Base-by-base conservation (phyloP, 2,797 vertebrate genomes). In the Podargus strigoides region DNA sequence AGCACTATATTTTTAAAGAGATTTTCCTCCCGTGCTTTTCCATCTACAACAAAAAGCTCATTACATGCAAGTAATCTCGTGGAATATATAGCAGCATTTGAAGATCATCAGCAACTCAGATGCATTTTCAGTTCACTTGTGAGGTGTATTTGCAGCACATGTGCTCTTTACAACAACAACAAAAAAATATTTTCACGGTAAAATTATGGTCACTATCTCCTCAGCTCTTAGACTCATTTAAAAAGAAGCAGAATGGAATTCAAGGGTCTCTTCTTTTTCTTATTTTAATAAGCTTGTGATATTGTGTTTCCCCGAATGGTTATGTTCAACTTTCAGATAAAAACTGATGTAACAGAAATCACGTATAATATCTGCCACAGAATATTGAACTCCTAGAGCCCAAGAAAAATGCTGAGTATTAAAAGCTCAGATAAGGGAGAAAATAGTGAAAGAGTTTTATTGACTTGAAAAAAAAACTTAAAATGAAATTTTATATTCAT, bases 81-180 rank as follows among this genome's bases (percentile, higher is more conserved):
- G 97, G 94, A 96, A 96, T 91, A 96, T 70, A 95, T 72, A 98
- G 98, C 98, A 98, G 98, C 97, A 95, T 96, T 95, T 95, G 97
- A 96, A 97, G 96, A 96, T 92, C 39, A 91, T 90, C 69, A 96
- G 89, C 84, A 92, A 97, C 67, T 88, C 92, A 93, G 94, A 96
- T 96, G 94, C 90, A 86, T 96, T 89, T 97, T 89, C 94, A 64
- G 81, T 93, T 94, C 88, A 96, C 97, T 96, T 55, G 79, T 50
- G 91, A 96, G 96, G 95, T 89, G 95, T 96, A 94, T 82, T 90
- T 85, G 90, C 59, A 77, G 89, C 46, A 75, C 69, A 92, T 92
- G 95, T 80, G 96, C 95, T 96, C 95, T 95, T 96, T 69, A 94
- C 96, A 76, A 87, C 93, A 91, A 91, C 92, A 90, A 86, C 63